Evolutionary conservation across 2,113 vertebrate genomes (phyloP), one percentile per base, ranked within the genome.

Genomic region (Antechinus stuartii): DNA sequence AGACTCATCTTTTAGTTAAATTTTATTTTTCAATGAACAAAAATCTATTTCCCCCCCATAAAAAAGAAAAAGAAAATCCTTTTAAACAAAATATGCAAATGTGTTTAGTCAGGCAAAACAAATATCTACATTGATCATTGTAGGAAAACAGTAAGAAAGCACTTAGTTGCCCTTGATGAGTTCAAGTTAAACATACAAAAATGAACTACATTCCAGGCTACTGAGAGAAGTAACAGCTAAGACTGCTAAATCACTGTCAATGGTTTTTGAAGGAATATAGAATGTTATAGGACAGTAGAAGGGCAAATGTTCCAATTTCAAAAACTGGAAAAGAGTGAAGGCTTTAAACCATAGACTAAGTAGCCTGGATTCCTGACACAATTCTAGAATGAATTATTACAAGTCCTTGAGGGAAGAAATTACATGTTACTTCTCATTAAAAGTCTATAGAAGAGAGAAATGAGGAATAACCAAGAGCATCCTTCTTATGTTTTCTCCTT

Each of bases 331-430:
- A 35, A 84, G 68, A 84, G 0, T 84, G 68, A n/a, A 23, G n/a
- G 42, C 19, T 84, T 84, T 84, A 84, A 84, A 84, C n/a, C 22
- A 42, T 42, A 84, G 19, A n/a, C n/a, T 1, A 84, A 35, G n/a
- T 42, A n/a, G 68, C 8, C 42, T 22, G n/a, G 68, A 84, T 42
- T 42, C 35, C n/a, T 8, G 19, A 84, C 35, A 84, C 19, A 76
- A 84, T 84, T 84, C n/a, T 84, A 84, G 68, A 42, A 84, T 84
- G 68, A 84, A 84, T 84, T 84, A 84, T 84, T 22, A 84, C n/a
- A 42, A 19, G 68, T 42, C 68, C n/a, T 84, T 42, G 6, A 84
- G n/a, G 68, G 35, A 42, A 84, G 68, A 5, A 35, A 84, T 84
- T 84, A 23, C 35, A 42, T 42, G 16, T n/a, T 84, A 84, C 68